Evolutionary conservation across 2,113 vertebrate genomes (phyloP).

Genomic region (Isichthys henryi): DNA sequence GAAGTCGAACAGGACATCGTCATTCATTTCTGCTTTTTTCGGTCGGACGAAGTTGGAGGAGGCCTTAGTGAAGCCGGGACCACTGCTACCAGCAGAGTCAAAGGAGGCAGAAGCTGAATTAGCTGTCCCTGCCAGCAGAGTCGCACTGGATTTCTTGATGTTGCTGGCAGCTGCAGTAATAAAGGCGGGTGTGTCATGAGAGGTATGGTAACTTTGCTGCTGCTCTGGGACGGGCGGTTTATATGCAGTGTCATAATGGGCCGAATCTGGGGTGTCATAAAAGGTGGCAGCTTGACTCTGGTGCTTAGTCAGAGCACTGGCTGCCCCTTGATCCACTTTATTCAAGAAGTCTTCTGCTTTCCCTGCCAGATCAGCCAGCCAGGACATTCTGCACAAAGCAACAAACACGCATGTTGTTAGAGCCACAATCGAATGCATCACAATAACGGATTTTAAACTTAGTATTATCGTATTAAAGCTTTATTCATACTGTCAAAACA

Average conservation of each 20-base stretch:
- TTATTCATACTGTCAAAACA: neutral
- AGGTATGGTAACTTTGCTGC: conserved; percentile 44
- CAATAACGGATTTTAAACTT: neutral
- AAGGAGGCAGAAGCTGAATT: conserved; percentile 55
- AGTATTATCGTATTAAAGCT: neutral
- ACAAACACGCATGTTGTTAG: conserved; percentile 7
- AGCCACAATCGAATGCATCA: neutral
- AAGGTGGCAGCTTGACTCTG: conserved; percentile 39
- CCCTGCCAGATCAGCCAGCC: conserved; percentile 85
- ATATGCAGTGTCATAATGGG: conserved; percentile 45
- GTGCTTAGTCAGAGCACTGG: conserved; percentile 71
- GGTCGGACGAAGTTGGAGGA: conserved; percentile 81
- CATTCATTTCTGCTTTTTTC: conserved; percentile 84
- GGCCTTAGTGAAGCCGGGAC: conserved; percentile 49
- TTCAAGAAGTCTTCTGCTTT: conserved; percentile 92
- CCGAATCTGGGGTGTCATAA: conserved; percentile 42
- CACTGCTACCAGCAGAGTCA: conserved; percentile 32
- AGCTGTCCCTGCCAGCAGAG: conserved; percentile 69
- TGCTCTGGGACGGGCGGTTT: conserved; percentile 43
- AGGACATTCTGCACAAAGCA: conserved; percentile 73
- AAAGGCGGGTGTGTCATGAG: conserved; percentile 53
- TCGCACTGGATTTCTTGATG: conserved; percentile 74
- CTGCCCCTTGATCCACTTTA: conserved; percentile 92
- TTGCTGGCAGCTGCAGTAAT: conserved; percentile 84
- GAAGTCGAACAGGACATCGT: conserved; percentile 93